These are phyloP conservation scores for Stichopus chloronotus DNA, from an alignment of 35 echinoderm and acorn worm genomes.

Conservation along the genomic window DNA sequence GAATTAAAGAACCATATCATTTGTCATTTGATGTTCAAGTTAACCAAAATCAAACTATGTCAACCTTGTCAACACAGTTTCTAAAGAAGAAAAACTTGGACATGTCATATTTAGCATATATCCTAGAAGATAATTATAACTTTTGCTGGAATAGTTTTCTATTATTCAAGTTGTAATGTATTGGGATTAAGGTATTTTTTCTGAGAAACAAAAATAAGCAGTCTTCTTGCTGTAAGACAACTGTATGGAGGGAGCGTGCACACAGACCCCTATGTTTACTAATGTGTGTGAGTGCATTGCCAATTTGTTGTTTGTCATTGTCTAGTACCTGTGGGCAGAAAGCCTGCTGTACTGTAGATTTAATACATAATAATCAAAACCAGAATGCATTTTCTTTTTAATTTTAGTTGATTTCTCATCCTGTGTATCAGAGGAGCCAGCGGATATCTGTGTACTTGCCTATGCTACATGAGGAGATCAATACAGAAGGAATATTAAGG, in stretches of 20 bases:
- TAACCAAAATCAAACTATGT: too few species aligned
- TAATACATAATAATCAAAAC: neutral
- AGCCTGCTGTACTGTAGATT: neutral
- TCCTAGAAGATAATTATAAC: too few species aligned
- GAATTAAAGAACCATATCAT: too few species aligned
- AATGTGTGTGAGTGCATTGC: neutral
- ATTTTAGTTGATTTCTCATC: constrained; percentile 78
- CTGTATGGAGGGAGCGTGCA: neutral
- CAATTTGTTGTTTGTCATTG: neutral
- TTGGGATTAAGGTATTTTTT: too few species aligned
- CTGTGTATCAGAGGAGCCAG: constrained; percentile 81
- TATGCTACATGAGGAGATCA: constrained; percentile 84
- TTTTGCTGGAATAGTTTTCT: too few species aligned
- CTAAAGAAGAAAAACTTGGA: too few species aligned
- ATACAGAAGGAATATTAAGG: constrained; percentile 79
- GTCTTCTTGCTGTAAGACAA: neutral
- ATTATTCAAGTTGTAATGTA: too few species aligned
- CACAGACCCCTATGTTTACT: neutral
- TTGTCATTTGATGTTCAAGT: too few species aligned
- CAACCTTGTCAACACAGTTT: too few species aligned
- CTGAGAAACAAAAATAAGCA: too few species aligned
- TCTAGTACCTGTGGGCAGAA: neutral
- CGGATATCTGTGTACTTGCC: constrained; percentile 88
- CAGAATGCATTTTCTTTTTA: neutral
- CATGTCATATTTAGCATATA: too few species aligned